Conservation (phyloP, 2,888 invertebrate species). For the Cataglyphis albicans region DNA sequence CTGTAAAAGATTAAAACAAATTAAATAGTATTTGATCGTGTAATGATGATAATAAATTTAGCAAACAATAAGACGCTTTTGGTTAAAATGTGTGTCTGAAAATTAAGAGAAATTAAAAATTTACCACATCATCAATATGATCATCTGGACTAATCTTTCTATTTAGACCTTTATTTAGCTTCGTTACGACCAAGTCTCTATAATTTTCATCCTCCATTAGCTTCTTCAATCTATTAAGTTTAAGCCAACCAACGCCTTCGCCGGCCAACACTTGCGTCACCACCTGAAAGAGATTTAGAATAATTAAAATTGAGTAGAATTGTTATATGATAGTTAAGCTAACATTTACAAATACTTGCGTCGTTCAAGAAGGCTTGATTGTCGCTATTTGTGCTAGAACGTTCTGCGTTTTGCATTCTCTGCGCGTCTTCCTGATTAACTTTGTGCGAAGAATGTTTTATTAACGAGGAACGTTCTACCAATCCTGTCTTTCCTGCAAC, state of each 20-base stretch:
- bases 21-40: not conserved
- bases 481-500: constrained; percentile 89
- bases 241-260: constrained; percentile 98
- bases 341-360: constrained; percentile 86
- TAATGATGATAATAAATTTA: not conserved
- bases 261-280: constrained; percentile 94
- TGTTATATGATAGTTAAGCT: not conserved
- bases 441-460: constrained; percentile 92
- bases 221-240: constrained; percentile 96
- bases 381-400: constrained; percentile 93
- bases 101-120: constrained; percentile 80
- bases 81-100: not conserved
- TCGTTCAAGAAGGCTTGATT: constrained; percentile 98
- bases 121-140: constrained; percentile 98
- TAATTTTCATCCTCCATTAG: constrained; percentile 99
- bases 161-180: constrained; percentile 97
- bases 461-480: constrained; percentile 95
- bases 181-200: constrained; percentile 97
- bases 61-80: not conserved
- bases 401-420: constrained; percentile 90
- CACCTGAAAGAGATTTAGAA: constrained; percentile 86
- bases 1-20: constrained; percentile 86
- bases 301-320: not conserved
- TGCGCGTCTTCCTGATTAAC: constrained; percentile 90
- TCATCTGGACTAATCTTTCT: constrained; percentile 97